A percentile compares a stretch with the other conserved stretches of the same genome.
These are phyloP conservation scores for Papilio protenor DNA, from an alignment of 2,888 invertebrate genomes.

Conservation along the genomic window DNA sequence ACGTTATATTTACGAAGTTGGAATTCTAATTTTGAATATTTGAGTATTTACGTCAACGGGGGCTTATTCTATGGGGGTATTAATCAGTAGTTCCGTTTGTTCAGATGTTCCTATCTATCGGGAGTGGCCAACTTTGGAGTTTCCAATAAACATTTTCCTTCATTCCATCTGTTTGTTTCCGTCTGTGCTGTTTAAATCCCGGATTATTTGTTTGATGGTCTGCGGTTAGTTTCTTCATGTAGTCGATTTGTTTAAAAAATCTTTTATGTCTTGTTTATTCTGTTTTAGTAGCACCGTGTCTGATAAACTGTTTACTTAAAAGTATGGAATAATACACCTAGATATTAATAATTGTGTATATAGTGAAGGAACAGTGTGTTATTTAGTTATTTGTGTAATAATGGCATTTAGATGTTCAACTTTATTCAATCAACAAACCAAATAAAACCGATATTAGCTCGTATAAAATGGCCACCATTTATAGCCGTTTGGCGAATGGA, in stretches of 20 bases:
- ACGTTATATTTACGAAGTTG: neutral
- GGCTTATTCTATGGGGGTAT: slow-evolving; percentile 15
- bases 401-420: neutral
- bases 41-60: neutral
- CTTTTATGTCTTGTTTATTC: slow-evolving; percentile 5
- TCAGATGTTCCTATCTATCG: slow-evolving; percentile 11
- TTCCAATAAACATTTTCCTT: slow-evolving; percentile 33
- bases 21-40: neutral
- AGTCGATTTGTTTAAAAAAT: neutral
- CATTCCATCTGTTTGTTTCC: slow-evolving; percentile 28
- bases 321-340: too few relatives aligned
- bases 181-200: slow-evolving; percentile 28
- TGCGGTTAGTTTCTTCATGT: slow-evolving; percentile 17
- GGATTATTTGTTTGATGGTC: slow-evolving; percentile 18
- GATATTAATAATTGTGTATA: neutral
- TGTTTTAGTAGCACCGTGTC: neutral
- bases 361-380: neutral
- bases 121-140: slow-evolving; percentile 24
- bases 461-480: neutral
- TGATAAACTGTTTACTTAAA: neutral
- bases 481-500: neutral
- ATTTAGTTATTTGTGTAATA: neutral
- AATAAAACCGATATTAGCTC: neutral
- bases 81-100: slow-evolving; percentile 24
- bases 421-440: neutral